Conservation (phyloP, 1,140 invertebrate species). For the Saccostrea echinata region DNA sequence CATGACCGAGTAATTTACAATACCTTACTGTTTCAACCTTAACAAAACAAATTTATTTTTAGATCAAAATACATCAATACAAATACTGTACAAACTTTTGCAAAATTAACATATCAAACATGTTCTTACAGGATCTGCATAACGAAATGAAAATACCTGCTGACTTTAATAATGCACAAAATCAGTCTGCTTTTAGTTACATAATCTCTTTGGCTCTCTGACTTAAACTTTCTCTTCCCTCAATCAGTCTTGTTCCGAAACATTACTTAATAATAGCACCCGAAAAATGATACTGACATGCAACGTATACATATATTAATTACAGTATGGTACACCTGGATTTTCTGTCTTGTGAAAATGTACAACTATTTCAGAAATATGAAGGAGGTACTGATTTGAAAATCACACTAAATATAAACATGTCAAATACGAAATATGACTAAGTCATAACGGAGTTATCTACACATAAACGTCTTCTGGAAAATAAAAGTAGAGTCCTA, state of each 20-base stretch:
- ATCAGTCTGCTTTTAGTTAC: not conserved
- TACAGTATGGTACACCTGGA: not conserved
- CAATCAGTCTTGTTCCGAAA: not conserved
- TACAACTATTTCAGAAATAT: not conserved
- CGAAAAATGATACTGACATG: not conserved
- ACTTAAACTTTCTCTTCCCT: not conserved
- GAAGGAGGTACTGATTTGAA: conserved; percentile 7
- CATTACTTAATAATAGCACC: not conserved
- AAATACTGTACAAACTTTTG: not conserved
- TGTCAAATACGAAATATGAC: conserved; percentile 31
- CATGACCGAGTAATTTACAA: not conserved
- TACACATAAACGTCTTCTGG: conserved; percentile 13
- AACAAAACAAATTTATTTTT: not conserved
- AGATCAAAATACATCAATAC: not conserved
- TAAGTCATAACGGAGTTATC: not conserved
- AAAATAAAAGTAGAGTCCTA: conserved; percentile 17
- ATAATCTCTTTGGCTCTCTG: conserved; percentile 5
- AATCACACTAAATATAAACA: conserved; percentile 19
- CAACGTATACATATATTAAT: not conserved
- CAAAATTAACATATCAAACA: not conserved
- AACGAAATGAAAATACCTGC: not conserved
- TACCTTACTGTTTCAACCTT: not conserved
- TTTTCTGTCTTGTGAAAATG: conserved; percentile 2
- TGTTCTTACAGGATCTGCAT: not conserved
- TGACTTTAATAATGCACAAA: not conserved